Base-by-base conservation (phyloP, 2,888 invertebrate genomes). In the Anthrax anthrax region DNA sequence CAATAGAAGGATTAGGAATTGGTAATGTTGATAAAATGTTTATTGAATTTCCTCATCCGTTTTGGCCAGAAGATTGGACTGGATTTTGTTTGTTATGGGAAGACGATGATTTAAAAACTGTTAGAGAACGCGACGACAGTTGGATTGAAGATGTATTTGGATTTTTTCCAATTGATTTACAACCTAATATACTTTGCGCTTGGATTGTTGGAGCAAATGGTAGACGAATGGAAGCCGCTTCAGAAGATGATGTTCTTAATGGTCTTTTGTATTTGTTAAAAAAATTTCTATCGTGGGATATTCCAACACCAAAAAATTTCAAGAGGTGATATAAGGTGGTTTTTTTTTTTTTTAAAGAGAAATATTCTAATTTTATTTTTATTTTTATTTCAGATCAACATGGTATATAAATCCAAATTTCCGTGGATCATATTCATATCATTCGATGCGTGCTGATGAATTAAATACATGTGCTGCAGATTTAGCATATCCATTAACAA, bases 161-260 rank as follows among this genome's bases (percentile, higher is more conserved):
- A 46, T 82, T 85, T 62, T 79, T 79, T 58, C 70, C 74, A 9
- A 74, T 81, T 8, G 75, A 76, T 54, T 71, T 74, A 55, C 76
- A 81, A 56, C 75, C 78, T 0, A 70, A 71, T 32, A 67, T 80
- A n/a, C 61, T 86, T 29, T 72, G 78, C 46, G 82, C 75, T 1
- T 85, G 84, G 84, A 69, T 82, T n/a, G 72, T 74, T 42, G 83
- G 84, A 2, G 64, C 71, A 39, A 73, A 74, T 54, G 78, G 80
- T 1, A 66, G 70, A 49, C 63, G 73, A 46, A 74, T 81, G 64
- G 86, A 86, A 61, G 62, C 61, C 3, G 58, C 80, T 37, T 58
- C 73, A 1, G 74, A 78, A 42, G 67, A 72, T 17, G 69, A 74
- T 44, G 54, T 68, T 12, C 52, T 62, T 1, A 53, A 54, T 4